phyloP scores from a whole-genome alignment of 2,113 vertebrate species.

The Scolopax mira region DNA sequence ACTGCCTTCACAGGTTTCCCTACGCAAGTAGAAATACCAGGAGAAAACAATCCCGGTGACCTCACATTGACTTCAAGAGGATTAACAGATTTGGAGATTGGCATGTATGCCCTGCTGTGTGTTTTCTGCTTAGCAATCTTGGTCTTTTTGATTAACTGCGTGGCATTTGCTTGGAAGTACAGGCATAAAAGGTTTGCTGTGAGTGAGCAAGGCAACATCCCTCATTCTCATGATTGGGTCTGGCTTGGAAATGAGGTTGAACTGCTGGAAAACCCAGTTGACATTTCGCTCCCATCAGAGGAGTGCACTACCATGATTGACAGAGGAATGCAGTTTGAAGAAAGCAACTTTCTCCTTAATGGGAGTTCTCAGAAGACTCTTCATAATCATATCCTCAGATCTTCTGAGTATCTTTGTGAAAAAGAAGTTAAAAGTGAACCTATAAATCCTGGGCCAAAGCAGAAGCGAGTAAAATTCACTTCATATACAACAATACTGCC shows the following conservation, averaged over 20 bases:
- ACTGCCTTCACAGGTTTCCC: constrained; percentile 84
- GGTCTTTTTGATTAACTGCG: constrained; percentile 97
- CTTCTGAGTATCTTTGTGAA: constrained; percentile 84
- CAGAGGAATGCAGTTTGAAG: constrained; percentile 86
- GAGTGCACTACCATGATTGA: constrained; percentile 90
- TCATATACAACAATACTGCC: constrained; percentile 94
- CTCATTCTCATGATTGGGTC: constrained; percentile 97
- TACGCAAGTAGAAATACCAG: constrained; percentile 80
- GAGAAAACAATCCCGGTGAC: constrained; percentile 76
- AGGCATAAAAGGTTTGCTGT: constrained; percentile 93
- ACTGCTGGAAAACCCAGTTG: constrained; percentile 84
- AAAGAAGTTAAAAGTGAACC: constrained; percentile 84
- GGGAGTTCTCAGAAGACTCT: constrained; percentile 84
- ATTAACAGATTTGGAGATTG: constrained; percentile 93
- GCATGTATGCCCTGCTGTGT: constrained; percentile 95
- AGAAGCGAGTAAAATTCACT: constrained; percentile 96
- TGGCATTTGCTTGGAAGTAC: constrained; percentile 95
- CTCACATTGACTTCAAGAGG: constrained; percentile 84
- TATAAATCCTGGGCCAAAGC: constrained; percentile 83
- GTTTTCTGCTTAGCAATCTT: constrained; percentile 97
- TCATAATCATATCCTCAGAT: constrained; percentile 84
- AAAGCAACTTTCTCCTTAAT: constrained; percentile 93
- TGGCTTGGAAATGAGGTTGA: constrained; percentile 95
- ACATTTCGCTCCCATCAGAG: constrained; percentile 79
- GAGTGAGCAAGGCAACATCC: constrained; percentile 90